Percentiles rank a stretch among this genome's conserved stretches.
phyloP scores from a whole-genome alignment of 2,797 vertebrate genomes.

The Gallinago stenura region DNA sequence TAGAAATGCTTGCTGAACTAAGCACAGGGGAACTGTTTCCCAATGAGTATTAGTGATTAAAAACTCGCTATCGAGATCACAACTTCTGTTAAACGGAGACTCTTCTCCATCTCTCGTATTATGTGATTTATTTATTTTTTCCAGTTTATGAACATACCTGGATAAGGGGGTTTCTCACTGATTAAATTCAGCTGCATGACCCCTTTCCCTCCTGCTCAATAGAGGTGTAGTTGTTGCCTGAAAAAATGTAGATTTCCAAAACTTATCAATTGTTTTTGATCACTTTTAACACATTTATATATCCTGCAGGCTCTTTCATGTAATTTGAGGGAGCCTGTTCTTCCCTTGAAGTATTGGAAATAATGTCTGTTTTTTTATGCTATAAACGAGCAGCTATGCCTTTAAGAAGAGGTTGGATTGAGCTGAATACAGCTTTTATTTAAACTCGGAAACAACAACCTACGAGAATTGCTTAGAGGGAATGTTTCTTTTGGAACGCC shows the following conservation, averaged over 20 bases:
- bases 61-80: accelerated
- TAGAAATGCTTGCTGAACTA: accelerated
- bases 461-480: neutral
- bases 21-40: accelerated
- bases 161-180: accelerated
- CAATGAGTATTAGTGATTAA: accelerated
- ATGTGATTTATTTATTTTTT: neutral
- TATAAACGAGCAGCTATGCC: accelerated
- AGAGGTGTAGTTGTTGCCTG: accelerated
- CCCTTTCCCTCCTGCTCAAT: accelerated
- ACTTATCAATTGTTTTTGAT: accelerated
- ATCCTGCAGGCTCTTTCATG: accelerated
- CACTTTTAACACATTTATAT: accelerated
- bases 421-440: neutral
- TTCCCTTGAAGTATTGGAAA: accelerated
- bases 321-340: accelerated
- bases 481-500: neutral
- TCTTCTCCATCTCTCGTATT: accelerated
- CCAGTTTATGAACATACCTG: accelerated
- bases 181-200: accelerated
- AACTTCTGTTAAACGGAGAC: accelerated
- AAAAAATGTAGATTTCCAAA: neutral
- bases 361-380: accelerated
- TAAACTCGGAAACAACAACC: neutral
- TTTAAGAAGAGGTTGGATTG: accelerated